phyloP scores from a whole-genome alignment of 2,113 vertebrate genomes.

The Orientallactaga bullata region DNA sequence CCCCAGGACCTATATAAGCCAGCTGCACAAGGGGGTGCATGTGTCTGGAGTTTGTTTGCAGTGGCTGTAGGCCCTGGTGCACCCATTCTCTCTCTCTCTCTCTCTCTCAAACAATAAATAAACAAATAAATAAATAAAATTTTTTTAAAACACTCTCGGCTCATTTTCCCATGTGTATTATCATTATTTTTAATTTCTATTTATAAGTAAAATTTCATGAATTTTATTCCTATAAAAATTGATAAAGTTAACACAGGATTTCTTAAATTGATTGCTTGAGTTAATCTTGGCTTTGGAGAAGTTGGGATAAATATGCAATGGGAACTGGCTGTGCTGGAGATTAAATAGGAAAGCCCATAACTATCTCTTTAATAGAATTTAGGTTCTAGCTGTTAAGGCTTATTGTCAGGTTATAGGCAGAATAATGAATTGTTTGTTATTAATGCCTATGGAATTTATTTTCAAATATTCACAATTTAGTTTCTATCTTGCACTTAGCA shows the following conservation, averaged over 20 bases:
- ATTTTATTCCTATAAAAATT: conserved; percentile 20
- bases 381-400: not conserved
- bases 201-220: conserved; percentile 21
- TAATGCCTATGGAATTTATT: not conserved
- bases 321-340: not conserved
- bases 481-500: not conserved
- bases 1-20: no score
- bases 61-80: no score
- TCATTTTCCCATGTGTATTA: conserved; percentile 3
- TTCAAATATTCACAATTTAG: not conserved
- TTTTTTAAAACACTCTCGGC: not conserved
- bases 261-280: not conserved
- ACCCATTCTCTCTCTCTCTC: no score
- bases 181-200: not conserved
- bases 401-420: not conserved
- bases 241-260: not conserved
- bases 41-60: no score
- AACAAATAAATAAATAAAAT: no score
- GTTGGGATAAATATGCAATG: not conserved
- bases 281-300: not conserved
- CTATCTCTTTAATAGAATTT: not conserved
- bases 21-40: no score
- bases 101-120: no score
- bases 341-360: not conserved
- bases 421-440: not conserved